Percentiles rank a stretch among this genome's conserved stretches.
Conservation (phyloP, 1,140 invertebrate species). For the Melanaphis sacchari region DNA sequence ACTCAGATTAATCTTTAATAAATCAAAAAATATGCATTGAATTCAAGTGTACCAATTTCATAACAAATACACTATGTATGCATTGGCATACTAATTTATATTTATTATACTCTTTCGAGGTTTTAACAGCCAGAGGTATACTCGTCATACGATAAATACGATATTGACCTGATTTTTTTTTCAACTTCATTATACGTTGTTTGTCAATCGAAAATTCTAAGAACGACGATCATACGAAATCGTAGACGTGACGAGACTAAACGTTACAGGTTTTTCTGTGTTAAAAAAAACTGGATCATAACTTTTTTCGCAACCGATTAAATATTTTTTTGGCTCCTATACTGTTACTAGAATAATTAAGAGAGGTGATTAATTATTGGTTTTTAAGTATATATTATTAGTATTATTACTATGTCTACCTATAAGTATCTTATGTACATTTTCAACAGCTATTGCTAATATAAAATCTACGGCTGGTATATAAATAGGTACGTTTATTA, state of each 20-base stretch:
- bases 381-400: neutral
- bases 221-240: neutral
- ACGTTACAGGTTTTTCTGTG: neutral
- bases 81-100: neutral
- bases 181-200: neutral
- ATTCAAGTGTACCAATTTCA: neutral
- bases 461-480: neutral
- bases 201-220: neutral
- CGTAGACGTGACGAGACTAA: neutral
- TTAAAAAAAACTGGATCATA: neutral
- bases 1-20: neutral
- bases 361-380: neutral
- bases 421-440: neutral
- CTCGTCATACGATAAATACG: neutral
- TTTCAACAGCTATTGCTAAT: neutral
- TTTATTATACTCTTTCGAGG: neutral
- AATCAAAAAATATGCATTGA: neutral
- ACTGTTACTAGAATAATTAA: neutral
- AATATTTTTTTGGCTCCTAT: conserved; percentile 3
- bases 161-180: neutral
- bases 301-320: neutral
- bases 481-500: too few species aligned
- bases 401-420: neutral
- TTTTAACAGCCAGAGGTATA: too few species aligned
- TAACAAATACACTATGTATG: neutral